Percentiles rank a stretch among this genome's conserved stretches.
These are phyloP conservation scores for Rhinoderma darwinii DNA, from an alignment of 2,113 vertebrate genomes.

Conservation along the genomic window DNA sequence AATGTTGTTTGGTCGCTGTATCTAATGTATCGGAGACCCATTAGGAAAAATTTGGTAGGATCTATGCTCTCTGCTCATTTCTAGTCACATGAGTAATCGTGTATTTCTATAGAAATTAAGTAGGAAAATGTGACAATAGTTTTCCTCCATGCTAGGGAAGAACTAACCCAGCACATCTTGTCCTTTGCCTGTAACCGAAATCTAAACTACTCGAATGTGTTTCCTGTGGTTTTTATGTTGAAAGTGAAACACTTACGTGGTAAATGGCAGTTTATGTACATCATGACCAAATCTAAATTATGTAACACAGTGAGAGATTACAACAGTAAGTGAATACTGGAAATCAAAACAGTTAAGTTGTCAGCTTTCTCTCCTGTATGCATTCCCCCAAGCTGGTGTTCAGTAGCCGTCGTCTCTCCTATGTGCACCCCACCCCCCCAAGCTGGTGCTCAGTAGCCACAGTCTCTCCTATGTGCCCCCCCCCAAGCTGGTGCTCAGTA, in stretches of 20 bases:
- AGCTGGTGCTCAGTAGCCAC: no score
- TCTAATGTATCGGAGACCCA: background rate
- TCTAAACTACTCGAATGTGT: background rate
- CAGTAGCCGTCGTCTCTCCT: no score
- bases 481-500: no score
- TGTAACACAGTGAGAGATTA: background rate
- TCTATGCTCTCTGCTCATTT: background rate
- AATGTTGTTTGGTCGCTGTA: no score
- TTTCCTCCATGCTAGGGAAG: no score
- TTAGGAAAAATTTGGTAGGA: background rate
- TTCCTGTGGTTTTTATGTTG: constrained; percentile 49
- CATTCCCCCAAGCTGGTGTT: no score
- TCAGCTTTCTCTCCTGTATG: no score
- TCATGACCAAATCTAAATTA: background rate
- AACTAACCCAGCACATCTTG: background rate
- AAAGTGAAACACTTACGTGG: constrained; percentile 20
- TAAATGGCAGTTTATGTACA: background rate
- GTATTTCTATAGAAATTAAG: background rate
- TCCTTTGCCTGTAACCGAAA: constrained; percentile 10
- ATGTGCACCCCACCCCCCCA: no score
- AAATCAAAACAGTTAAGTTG: no score
- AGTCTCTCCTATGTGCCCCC: no score
- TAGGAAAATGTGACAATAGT: background rate
- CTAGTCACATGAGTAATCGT: background rate
- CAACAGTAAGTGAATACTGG: background rate